A percentile compares a stretch with the other conserved stretches of the same genome.
Evolutionary conservation across 30 jellyfish, hydroid and myxozoan genomes (phyloP).

Genomic region (Sanderia malayensis): DNA sequence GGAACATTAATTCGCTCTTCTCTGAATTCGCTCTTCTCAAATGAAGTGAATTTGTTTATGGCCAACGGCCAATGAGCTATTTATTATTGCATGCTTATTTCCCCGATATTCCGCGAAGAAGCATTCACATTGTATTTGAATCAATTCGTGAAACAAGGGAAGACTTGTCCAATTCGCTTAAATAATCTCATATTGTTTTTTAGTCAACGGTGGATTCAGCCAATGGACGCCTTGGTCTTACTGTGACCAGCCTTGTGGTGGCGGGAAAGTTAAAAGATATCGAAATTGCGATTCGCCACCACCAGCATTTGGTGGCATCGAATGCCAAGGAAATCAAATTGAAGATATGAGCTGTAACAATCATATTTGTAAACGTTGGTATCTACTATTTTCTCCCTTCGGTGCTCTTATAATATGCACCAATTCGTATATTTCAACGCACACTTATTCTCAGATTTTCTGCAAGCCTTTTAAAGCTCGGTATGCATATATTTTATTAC

Average conservation of each 20-base stretch:
- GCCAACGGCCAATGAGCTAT: background rate
- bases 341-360: background rate
- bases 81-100: background rate
- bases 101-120: background rate
- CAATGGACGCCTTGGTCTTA: constrained; percentile 69
- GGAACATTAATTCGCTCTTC: background rate
- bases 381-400: too few species aligned
- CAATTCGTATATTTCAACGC: too few species aligned
- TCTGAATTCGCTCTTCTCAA: background rate
- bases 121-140: background rate
- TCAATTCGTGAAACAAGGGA: too few species aligned
- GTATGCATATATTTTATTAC: too few species aligned
- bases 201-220: constrained; percentile 70
- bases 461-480: too few species aligned
- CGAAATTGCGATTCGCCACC: constrained; percentile 80
- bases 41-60: background rate
- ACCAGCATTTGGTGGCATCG: constrained; percentile 66
- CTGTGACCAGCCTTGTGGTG: constrained; percentile 17
- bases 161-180: too few species aligned
- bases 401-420: too few species aligned
- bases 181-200: background rate
- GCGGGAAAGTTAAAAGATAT: constrained; percentile 9
- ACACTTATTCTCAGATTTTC: too few species aligned
- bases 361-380: too few species aligned
- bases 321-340: constrained; percentile 23